phyloP scores from a whole-genome alignment of 2,888 invertebrate genomes.

The Habroteleia sp. region DNA sequence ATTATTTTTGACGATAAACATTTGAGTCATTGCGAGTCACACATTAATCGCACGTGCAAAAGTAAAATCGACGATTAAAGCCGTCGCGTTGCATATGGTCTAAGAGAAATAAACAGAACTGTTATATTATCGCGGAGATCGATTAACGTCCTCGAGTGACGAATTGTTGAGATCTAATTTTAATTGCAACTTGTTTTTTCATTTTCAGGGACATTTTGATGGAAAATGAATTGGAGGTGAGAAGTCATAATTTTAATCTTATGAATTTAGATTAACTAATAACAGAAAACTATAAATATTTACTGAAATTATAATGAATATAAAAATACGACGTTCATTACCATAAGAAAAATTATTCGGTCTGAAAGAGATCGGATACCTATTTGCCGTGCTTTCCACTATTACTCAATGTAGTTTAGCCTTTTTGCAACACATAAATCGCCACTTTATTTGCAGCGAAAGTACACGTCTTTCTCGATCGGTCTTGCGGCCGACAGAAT shows the following conservation, averaged over 20 bases:
- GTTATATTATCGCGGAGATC: conserved; percentile 28
- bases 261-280: too few species aligned
- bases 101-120: conserved; percentile 45
- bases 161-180: too few species aligned
- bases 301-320: too few species aligned
- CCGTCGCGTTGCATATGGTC: conserved; percentile 15
- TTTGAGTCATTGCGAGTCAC: conserved; percentile 16
- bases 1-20: conserved; percentile 20
- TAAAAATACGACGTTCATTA: too few species aligned
- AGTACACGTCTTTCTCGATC: conserved; percentile 76
- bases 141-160: conserved; percentile 16
- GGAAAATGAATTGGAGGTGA: conserved; percentile 77
- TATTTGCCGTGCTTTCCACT: conserved; percentile 12
- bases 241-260: too few species aligned
- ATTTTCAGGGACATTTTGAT: conserved; percentile 71
- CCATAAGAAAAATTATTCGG: too few species aligned
- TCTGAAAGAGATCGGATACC: too few species aligned
- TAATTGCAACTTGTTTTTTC: too few species aligned
- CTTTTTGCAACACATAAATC: conserved; percentile 26
- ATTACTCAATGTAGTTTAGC: conserved; percentile 14
- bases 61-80: conserved; percentile 23
- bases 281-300: too few species aligned
- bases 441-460: conserved; percentile 70
- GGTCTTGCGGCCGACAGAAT: conserved; percentile 75
- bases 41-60: conserved; percentile 31